Evolutionary conservation across 2,888 invertebrate genomes (phyloP), one percentile per base, ranked within the genome.

Genomic region (Deilephila porcellus): DNA sequence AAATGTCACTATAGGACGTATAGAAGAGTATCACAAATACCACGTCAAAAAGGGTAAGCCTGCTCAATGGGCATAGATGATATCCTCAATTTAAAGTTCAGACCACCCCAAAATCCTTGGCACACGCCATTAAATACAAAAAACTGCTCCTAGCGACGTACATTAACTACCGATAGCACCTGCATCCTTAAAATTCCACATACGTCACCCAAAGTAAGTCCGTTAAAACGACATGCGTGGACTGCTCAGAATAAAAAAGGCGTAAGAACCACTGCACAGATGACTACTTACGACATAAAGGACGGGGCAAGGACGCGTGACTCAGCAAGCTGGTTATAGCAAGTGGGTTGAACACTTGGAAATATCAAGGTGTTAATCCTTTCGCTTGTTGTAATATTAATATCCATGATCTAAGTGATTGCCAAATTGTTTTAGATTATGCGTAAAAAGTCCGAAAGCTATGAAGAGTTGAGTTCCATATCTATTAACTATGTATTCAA

Each of bases 241-340:
- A 76, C 81, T 83, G 78, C 64, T 56, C 56, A n/a, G 75, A 81
- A 81, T 77, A 78, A 76, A 79, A 82, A 79, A 78, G 62, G 72
- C 74, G 78, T 76, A 80, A 84, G 85, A 85, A 84, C 79, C 71
- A 73, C 75, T 76, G 75, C 77, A 76, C 78, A 81, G 79, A 80
- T 75, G 72, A 63, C 76, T 73, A 80, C 78, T 80, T 80, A 81
- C 78, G 78, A 82, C 82, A 81, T 79, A 83, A 85, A 88, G 89
- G 88, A 90, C 85, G 83, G 75, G 37, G 75, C 87, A 90, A 91
- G 90, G 91, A 86, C 90, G 83, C 76, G 72, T 86, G 87, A 87
- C 77, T 85, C 86, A 87, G 77, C 60, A 29, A 52, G 37, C 37
- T 34, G 56, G 32, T 71, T 52, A 45, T 72, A 25, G 59, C 59